Conservation (phyloP, 2,113 vertebrate genomes). For the Limnothrissa miodon region DNA sequence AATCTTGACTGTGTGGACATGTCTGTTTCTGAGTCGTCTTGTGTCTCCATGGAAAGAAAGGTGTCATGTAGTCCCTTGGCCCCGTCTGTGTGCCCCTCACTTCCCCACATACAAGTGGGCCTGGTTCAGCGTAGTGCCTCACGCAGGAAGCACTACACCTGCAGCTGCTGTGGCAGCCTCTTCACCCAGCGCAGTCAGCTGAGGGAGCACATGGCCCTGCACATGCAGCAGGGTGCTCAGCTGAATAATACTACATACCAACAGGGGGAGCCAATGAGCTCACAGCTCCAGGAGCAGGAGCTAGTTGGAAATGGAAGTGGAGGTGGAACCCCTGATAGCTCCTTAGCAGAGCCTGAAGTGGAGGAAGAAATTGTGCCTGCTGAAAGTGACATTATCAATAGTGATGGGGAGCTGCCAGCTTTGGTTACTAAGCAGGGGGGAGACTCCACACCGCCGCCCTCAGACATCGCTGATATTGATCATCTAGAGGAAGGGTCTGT, state of each 20-base stretch:
- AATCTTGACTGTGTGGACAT: background rate
- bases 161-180: constrained; percentile 80
- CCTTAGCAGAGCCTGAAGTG: constrained; percentile 20
- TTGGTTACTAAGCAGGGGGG: constrained; percentile 53
- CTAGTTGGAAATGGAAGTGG: background rate
- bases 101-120: constrained; percentile 81
- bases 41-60: background rate
- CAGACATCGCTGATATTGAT: constrained; percentile 84
- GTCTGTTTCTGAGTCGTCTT: background rate
- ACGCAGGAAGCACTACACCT: constrained; percentile 82
- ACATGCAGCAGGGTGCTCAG: constrained; percentile 54
- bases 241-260: background rate
- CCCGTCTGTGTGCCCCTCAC: constrained; percentile 71
- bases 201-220: constrained; percentile 82
- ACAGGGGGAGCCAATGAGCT: background rate
- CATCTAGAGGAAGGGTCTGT: constrained; percentile 75
- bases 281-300: background rate
- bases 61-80: constrained; percentile 45
- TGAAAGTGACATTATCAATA: constrained; percentile 70
- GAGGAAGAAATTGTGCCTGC: constrained; percentile 73
- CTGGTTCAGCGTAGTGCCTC: constrained; percentile 82
- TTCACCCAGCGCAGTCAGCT: constrained; percentile 79
- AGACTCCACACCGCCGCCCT: constrained; percentile 78
- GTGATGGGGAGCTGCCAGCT: constrained; percentile 58
- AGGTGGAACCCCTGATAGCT: background rate